These are phyloP conservation scores for Asbolus verrucosus DNA, from an alignment of 1,140 invertebrate genomes.

Conservation along the genomic window DNA sequence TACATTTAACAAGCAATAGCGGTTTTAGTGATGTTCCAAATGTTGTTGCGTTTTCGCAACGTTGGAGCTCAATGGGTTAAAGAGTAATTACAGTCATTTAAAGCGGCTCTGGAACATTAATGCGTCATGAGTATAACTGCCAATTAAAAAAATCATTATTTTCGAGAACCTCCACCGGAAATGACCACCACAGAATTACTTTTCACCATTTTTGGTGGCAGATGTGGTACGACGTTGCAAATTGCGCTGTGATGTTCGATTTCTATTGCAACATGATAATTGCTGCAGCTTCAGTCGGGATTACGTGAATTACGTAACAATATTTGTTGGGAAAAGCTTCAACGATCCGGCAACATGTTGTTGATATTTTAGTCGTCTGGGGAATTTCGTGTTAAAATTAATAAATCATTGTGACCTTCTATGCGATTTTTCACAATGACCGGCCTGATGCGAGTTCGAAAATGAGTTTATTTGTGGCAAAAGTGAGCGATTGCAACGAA, in stretches of 20 bases:
- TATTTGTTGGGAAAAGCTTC: slow-evolving; percentile 28
- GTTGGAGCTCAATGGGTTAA: too few species aligned
- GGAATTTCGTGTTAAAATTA: slow-evolving; percentile 4
- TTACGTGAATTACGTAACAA: slow-evolving; percentile 38
- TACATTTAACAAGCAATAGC: too few species aligned
- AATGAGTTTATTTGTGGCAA: slow-evolving; percentile 24
- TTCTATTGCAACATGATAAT: slow-evolving; percentile 22
- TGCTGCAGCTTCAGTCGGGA: slow-evolving; percentile 27
- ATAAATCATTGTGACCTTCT: slow-evolving; percentile 30
- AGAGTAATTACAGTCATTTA: too few species aligned
- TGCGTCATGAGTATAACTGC: too few species aligned
- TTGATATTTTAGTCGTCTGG: slow-evolving; percentile 15
- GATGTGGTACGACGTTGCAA: background rate
- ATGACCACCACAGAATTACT: too few species aligned
- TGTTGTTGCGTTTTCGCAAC: too few species aligned
- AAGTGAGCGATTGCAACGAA: slow-evolving; percentile 12
- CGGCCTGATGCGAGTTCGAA: background rate
- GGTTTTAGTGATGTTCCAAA: too few species aligned
- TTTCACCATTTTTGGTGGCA: too few species aligned
- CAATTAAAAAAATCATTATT: too few species aligned
- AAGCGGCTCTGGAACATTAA: too few species aligned
- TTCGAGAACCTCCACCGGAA: too few species aligned
- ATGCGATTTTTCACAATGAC: slow-evolving; percentile 31
- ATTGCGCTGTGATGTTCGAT: slow-evolving; percentile 19
- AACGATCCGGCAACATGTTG: slow-evolving; percentile 10